Evolutionary conservation across 1,140 invertebrate species (phyloP), one percentile per base, ranked within the genome.

Genomic region (Magallana angulata): DNA sequence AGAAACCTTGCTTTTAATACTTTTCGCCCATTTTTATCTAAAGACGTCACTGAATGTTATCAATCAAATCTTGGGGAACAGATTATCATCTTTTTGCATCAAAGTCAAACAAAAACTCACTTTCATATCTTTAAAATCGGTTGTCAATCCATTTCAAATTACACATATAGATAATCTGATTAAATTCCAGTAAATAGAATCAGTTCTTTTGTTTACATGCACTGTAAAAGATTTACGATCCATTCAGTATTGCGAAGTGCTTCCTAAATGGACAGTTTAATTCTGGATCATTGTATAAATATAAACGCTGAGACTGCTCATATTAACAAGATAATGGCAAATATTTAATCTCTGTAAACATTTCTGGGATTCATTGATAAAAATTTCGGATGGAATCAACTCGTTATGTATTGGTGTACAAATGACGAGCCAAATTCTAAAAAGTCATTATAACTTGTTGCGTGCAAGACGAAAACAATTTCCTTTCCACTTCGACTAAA

Each of bases 131-230:
- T 24, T 8, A 76, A 76, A 76, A 76, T 76, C 68, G 68, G 68
- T 76, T 76, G 68, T 76, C 68, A 76, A 76, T 76, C 68, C 24
- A 76, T 9, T 76, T 76, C 68, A 36, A 76, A 76, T 76, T 76
- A 76, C 68, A 76, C 36, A 76, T 76, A 30, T 76, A 76, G 68
- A 76, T 76, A 76, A 76, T 76, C 68, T 76, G 68, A 76, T 76
- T 6, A 30, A 76, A 8, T 12, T 8, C 24, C 68, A 12, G 68
- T 7, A 76, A 76, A 48, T 76, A 76, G 68, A 76, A 76, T 24
- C 30, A 76, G 24, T 76, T 76, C 24, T 76, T 30, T 76, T 76
- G 68, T 76, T 76, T 76, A 30, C 68, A 76, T 76, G 36, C 24
- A 76, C 68, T 76, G 68, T 36, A 30, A 76, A 76, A 76, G 68